Evolutionary conservation across 2,113 vertebrate species (phyloP).

Genomic region (Copsychus sechellarum): DNA sequence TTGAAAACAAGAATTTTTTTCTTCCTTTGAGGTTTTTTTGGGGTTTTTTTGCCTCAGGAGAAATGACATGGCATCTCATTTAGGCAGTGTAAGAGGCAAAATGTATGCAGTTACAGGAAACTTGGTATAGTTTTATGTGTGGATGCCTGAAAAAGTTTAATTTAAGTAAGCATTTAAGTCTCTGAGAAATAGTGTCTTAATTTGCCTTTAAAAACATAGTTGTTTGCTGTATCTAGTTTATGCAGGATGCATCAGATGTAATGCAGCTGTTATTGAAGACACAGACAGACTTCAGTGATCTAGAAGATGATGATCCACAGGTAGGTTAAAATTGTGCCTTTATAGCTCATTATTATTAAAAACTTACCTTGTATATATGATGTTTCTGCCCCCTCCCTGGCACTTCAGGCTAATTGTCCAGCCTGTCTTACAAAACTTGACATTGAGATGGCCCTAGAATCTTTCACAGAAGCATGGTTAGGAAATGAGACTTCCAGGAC

Average conservation of each 20-base stretch:
- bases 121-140: neutral
- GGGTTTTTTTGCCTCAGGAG: neutral
- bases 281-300: constrained; percentile 94
- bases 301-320: constrained; percentile 98
- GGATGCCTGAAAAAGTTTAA: neutral
- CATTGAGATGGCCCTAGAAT: neutral
- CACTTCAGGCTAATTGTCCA: neutral
- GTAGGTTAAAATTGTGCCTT: constrained; percentile 56
- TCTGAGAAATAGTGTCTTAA: neutral
- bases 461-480: neutral
- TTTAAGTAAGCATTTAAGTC: neutral
- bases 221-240: constrained; percentile 81
- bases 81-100: neutral
- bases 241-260: constrained; percentile 97
- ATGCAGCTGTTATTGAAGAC: constrained; percentile 97
- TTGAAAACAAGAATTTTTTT: neutral
- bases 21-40: neutral
- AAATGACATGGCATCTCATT: neutral
- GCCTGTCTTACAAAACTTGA: neutral
- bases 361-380: rapidly evolving
- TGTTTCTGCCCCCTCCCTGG: neutral
- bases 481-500: neutral
- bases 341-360: neutral
- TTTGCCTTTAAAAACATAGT: neutral
- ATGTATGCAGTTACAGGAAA: neutral